phyloP scores from a whole-genome alignment of 2,888 invertebrate genomes.

The Agelastica alni region DNA sequence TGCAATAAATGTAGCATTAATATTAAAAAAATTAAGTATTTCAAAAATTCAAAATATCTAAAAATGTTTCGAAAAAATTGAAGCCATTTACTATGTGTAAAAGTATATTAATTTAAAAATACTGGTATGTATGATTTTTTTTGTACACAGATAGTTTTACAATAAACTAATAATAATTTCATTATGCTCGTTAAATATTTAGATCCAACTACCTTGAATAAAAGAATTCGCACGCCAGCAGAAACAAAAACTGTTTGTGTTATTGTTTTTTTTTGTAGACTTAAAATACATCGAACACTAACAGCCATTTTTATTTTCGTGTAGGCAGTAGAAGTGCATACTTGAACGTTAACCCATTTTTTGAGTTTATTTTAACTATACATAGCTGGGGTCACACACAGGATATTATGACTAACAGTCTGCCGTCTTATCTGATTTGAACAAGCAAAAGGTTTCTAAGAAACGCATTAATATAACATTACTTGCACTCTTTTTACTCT shows the following conservation, averaged over 20 bases:
- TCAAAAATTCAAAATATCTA: too few species aligned
- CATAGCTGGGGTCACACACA: slow-evolving; percentile 21
- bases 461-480: slow-evolving; percentile 19
- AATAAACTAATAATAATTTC: too few species aligned
- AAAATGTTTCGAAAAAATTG: too few species aligned
- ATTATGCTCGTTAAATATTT: too few species aligned
- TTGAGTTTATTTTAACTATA: slow-evolving; percentile 32
- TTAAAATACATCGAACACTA: slow-evolving; percentile 31
- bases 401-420: slow-evolving; percentile 26
- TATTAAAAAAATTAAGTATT: too few species aligned
- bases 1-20: too few species aligned
- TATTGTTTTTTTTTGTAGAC: slow-evolving; percentile 31
- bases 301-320: slow-evolving; percentile 30
- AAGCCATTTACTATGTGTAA: too few species aligned
- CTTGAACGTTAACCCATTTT: slow-evolving; percentile 36
- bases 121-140: too few species aligned
- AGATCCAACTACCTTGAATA: background rate
- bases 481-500: slow-evolving; percentile 1
- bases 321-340: slow-evolving; percentile 24
- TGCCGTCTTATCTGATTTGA: slow-evolving; percentile 16
- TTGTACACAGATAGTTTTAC: too few species aligned
- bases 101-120: too few species aligned
- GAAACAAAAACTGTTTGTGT: slow-evolving; percentile 22
- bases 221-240: slow-evolving; percentile 3
- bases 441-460: slow-evolving; percentile 14